These are phyloP conservation scores for Aphelocoma californica DNA, from an alignment of 2,797 vertebrate species.

Conservation along the genomic window DNA sequence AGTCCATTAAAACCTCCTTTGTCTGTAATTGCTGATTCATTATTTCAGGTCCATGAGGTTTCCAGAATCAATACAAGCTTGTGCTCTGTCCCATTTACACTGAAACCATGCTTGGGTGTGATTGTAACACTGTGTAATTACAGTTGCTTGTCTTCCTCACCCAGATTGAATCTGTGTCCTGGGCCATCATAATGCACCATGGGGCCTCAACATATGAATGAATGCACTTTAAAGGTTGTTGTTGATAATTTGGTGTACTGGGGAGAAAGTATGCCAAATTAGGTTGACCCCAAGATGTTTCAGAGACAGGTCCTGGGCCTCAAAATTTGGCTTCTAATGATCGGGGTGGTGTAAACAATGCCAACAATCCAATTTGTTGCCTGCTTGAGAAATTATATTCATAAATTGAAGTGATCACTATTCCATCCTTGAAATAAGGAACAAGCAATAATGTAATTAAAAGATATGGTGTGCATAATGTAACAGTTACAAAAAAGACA, in stretches of 20 bases:
- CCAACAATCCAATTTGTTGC: background rate
- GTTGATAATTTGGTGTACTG: background rate
- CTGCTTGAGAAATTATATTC: background rate
- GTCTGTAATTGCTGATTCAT: background rate
- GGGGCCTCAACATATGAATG: background rate
- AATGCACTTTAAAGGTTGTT: background rate
- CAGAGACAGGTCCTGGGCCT: background rate
- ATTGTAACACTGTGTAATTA: background rate
- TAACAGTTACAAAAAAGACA: background rate
- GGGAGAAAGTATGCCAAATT: background rate
- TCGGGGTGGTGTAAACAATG: background rate
- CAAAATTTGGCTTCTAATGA: background rate
- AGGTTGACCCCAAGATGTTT: background rate
- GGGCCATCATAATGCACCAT: background rate
- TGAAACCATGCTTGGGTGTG: background rate
- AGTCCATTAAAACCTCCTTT: background rate
- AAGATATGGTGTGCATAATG: background rate
- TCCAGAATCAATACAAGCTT: background rate
- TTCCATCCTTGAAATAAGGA: background rate
- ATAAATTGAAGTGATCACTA: background rate
- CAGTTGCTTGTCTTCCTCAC: background rate
- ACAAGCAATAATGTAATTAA: background rate
- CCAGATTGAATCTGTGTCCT: background rate
- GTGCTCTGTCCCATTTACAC: background rate
- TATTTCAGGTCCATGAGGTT: background rate